These are phyloP conservation scores for Ariopsis seemanni DNA, from an alignment of 2,113 vertebrate genomes.

Conservation along the genomic window DNA sequence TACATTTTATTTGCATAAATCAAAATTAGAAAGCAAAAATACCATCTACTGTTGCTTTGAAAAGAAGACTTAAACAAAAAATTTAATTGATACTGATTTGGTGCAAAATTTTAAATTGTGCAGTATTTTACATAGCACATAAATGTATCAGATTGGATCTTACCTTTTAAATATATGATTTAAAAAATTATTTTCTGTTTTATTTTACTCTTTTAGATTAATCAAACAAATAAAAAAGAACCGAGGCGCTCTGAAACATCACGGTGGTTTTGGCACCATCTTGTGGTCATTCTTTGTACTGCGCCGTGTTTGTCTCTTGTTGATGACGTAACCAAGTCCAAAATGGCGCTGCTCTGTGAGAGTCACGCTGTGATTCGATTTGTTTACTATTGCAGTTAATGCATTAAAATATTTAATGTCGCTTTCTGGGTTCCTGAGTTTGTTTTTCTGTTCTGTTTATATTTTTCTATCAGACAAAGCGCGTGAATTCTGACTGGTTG, in stretches of 20 bases:
- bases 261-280: neutral
- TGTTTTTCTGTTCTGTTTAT: no score
- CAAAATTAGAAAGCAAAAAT: neutral
- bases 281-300: constrained; percentile 2
- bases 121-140: neutral
- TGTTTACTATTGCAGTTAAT: neutral
- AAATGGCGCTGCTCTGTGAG: constrained; percentile 45
- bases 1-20: neutral
- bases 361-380: constrained; percentile 33
- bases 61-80: neutral
- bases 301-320: neutral
- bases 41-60: neutral
- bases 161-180: neutral
- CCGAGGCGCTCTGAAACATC: neutral
- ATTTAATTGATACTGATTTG: neutral
- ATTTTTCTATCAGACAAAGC: neutral
- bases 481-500: neutral
- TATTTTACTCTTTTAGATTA: neutral
- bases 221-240: neutral
- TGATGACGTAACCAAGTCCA: constrained; percentile 24
- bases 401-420: neutral
- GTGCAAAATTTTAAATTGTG: neutral
- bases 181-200: neutral
- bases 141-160: neutral
- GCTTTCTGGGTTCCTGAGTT: neutral